Percentiles rank a stretch among this genome's conserved stretches.
Evolutionary conservation across 2,113 vertebrate species (phyloP).

Genomic region (Corythornis vintsioides): DNA sequence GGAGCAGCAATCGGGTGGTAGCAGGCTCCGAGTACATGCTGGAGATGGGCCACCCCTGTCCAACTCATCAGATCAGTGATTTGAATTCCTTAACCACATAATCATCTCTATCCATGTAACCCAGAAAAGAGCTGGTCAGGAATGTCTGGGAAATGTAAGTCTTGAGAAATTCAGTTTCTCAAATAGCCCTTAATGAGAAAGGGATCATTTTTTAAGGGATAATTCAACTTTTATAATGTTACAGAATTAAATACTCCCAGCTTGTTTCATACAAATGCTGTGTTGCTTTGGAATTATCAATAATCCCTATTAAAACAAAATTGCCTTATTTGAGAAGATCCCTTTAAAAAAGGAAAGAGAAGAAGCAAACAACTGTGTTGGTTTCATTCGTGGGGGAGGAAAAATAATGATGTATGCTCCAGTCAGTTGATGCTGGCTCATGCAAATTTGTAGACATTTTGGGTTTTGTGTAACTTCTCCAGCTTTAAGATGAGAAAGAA

Average conservation of each 20-base stretch:
- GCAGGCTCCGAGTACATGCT: background rate
- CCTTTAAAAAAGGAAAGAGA: background rate
- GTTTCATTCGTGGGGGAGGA: background rate
- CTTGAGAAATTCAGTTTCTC: background rate
- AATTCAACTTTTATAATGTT: background rate
- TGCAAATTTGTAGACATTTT: background rate
- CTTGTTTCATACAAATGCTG: background rate
- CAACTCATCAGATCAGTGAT: background rate
- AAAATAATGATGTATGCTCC: background rate
- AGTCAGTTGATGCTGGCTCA: background rate
- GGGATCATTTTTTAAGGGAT: background rate
- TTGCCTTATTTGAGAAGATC: background rate
- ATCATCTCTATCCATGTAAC: background rate
- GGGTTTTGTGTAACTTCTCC: background rate
- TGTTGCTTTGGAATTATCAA: background rate
- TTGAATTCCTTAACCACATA: background rate
- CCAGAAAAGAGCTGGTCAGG: background rate
- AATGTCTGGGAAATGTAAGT: background rate
- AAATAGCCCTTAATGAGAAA: background rate
- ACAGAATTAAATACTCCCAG: background rate
- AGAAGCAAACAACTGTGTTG: background rate
- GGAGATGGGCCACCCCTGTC: constrained; percentile 24
- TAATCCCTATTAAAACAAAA: background rate
- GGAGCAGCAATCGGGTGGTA: background rate
- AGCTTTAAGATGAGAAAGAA: background rate